A percentile compares a stretch with the other conserved stretches of the same genome.
Evolutionary conservation across 2,888 invertebrate genomes (phyloP).

Genomic region (Cetonia aurata): DNA sequence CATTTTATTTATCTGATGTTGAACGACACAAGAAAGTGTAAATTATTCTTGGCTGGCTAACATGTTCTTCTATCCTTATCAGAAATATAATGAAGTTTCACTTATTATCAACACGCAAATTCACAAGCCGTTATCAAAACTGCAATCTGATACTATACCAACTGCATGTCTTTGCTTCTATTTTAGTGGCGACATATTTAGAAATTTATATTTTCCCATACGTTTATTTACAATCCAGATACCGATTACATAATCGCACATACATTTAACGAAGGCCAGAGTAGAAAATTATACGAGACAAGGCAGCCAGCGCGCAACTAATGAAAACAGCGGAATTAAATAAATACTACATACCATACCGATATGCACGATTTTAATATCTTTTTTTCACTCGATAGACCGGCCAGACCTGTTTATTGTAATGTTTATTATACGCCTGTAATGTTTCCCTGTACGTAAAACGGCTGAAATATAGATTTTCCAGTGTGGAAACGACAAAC

Average conservation of each 20-base stretch:
- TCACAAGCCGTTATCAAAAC: too few relatives aligned
- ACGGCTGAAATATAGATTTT: constrained; percentile 15
- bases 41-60: too few relatives aligned
- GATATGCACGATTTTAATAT: neutral
- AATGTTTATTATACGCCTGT: constrained; percentile 11
- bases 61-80: too few relatives aligned
- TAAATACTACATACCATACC: neutral
- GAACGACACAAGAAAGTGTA: too few relatives aligned
- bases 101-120: too few relatives aligned
- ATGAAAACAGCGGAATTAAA: constrained; percentile 13
- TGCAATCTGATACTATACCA: too few relatives aligned
- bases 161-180: too few relatives aligned
- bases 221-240: neutral
- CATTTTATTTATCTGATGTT: too few relatives aligned
- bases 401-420: constrained; percentile 19
- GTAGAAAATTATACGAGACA: constrained; percentile 2
- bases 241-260: neutral
- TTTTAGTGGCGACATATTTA: too few relatives aligned
- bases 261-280: constrained; percentile 10
- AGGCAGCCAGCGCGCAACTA: neutral
- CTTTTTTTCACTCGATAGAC: neutral
- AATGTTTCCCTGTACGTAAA: constrained; percentile 19
- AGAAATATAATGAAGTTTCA: too few relatives aligned
- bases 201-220: too few relatives aligned
- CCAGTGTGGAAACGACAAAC: constrained; percentile 4